Conservation (phyloP, 1,140 invertebrate genomes). For the Bathynomus jamesi region DNA sequence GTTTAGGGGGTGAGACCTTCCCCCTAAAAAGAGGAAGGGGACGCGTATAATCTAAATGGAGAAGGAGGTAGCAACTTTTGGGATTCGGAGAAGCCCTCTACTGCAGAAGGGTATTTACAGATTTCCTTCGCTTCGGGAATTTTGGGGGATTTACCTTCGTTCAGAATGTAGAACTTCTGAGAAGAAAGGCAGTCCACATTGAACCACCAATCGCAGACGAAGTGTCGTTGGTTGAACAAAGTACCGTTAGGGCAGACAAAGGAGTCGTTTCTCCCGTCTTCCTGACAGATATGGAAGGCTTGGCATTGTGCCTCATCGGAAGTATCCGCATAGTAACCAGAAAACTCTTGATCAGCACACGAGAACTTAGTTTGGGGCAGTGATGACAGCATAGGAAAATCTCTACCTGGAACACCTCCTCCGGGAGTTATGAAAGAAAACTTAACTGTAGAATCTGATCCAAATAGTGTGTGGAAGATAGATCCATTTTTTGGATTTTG, state of each 20-base stretch:
- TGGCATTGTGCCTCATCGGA: conserved; percentile 45
- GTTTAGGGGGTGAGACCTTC: not conserved
- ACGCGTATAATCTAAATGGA: not conserved
- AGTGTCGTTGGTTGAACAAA: conserved; percentile 51
- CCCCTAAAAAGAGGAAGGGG: not conserved
- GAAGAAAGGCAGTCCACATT: conserved; percentile 47
- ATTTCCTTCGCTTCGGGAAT: not conserved
- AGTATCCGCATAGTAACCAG: conserved; percentile 47
- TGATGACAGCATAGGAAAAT: conserved; percentile 44
- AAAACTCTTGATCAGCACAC: conserved; percentile 43
- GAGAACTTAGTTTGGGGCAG: conserved; percentile 44
- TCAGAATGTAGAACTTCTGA: conserved; percentile 42
- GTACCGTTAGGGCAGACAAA: conserved; percentile 53
- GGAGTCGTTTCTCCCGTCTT: conserved; percentile 41
- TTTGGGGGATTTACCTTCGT: not conserved
- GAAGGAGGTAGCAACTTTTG: not conserved
- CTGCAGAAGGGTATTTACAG: not conserved
- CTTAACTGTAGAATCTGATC: not conserved
- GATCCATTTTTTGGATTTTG: too few relatives aligned
- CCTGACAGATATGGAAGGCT: conserved; percentile 50
- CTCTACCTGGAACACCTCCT: conserved; percentile 42
- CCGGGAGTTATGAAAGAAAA: conserved; percentile 40
- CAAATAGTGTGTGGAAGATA: too few relatives aligned
- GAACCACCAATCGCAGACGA: conserved; percentile 55
- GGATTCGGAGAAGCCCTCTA: not conserved